Base-by-base conservation (phyloP, 2,888 invertebrate genomes). In the Galerucella calmariensis region DNA sequence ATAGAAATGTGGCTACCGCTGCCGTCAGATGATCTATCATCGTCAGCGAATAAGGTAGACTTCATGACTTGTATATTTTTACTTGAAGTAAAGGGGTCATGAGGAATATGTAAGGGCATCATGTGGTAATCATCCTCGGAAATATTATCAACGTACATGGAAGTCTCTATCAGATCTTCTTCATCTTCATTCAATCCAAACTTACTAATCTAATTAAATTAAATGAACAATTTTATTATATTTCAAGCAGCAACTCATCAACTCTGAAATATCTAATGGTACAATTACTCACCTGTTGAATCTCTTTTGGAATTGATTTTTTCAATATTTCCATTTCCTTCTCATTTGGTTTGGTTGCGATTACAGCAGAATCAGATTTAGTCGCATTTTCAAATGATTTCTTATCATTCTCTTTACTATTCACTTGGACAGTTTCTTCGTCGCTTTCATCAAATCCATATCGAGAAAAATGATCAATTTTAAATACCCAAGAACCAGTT, bases 401-500 rank as follows among this genome's bases (percentile, higher is more conserved):
- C 67, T 75, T 75, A 9, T 69, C 76, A 0, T n/a, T 53, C 3
- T 71, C 72, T 48, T 62, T 24, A 58, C 68, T 63, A 9, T 67
- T 72, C n/a, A 44, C 73, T 44, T 79, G 78, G 9, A 81, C 82
- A 6, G 71, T 70, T 4, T 96, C 96, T 74, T 97, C 97, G 77
- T 97, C 97, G 0, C 95, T 95, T 79, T 97, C 97, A 11, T 92
- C 93, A 67, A 84, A 85, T 0, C 96, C 96, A 86, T 98, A 98
- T 84, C 97, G 97, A 16, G 97, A 97, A 87, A 98, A 98, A 87
- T 98, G 98, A 73, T 96, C 94, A 63, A 96, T 95, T 86, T 94
- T 92, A 88, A 99, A 99, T 68, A 98, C 97, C 98, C 99, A 99
- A 71, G 97, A 97, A 35, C 99, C 99, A 2, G 97, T 97, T 85